Base-by-base conservation (phyloP, 2,888 invertebrate genomes). In the Papilio elwesi region DNA sequence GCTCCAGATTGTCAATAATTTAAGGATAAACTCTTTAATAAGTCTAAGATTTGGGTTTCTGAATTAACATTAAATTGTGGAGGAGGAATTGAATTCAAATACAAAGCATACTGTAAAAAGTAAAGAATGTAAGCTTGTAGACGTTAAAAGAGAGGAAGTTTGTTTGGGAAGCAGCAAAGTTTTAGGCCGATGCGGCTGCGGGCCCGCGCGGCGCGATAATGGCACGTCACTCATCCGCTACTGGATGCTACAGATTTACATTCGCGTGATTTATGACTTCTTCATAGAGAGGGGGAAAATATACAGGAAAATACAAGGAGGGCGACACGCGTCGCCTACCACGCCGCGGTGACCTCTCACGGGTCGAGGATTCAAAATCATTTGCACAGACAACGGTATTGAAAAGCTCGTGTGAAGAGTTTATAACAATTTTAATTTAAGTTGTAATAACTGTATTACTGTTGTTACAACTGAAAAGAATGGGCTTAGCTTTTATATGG, bases 221-320 rank as follows among this genome's bases (percentile, higher is more conserved):
- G 93, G 92, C 84, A 86, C 88, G 93, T 93, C 93, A 93, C 89
- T 93, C 93, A 93, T 86, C 90, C 89, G 86, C 84, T 85, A 85
- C 87, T 91, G 90, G 90, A 89, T 90, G 90, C 86, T 91, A 89
- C 92, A 92, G 93, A 93, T 93, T 92, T 93, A 93, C 92, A 93
- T 93, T 86, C 90, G 79, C 79, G 87, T 93, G 92, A 93, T 93
- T 93, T 93, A 93, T 92, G 92, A 90, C 90, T 91, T 89, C 91
- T 93, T 93, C 90, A 92, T 93, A 89, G 85, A 91, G 90, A 90
- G 90, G 89, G 90, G 87, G 88, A 88, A 89, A 89, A 89, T 90
- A 81, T 88, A 90, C 88, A 88, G 82, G 83, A 82, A 89, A 88
- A 87, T 85, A 86, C 78, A 82, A 83, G 81, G 83, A 83, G 81